These are phyloP conservation scores for Pedetes capensis DNA, from an alignment of 2,113 vertebrate species.

Conservation along the genomic window DNA sequence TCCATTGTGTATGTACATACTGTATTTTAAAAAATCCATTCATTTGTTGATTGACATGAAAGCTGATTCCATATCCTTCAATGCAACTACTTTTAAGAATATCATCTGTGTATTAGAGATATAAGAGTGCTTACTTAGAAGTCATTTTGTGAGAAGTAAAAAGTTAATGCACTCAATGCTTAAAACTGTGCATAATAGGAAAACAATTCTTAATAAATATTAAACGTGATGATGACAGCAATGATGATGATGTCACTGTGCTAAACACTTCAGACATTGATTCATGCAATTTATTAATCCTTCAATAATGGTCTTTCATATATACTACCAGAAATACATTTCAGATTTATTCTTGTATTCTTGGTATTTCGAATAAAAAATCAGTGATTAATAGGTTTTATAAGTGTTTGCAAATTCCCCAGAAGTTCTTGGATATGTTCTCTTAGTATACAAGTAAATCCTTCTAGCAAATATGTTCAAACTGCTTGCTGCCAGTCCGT, in stretches of 20 bases:
- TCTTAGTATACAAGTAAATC: neutral
- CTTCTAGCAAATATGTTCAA: neutral
- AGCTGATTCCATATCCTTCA: no score
- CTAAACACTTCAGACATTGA: neutral
- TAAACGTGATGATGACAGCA: neutral
- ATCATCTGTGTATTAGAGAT: neutral
- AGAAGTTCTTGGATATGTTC: neutral
- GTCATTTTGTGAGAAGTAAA: neutral
- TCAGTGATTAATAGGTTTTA: neutral
- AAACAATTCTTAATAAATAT: neutral
- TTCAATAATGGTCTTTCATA: neutral
- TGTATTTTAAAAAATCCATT: no score
- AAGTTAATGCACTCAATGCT: neutral
- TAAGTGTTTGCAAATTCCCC: neutral
- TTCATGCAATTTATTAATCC: neutral
- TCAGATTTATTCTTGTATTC: neutral
- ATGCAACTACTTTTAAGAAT: slow-evolving; percentile 4
- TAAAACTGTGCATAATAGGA: neutral
- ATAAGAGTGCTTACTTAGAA: neutral
- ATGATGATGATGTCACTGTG: neutral
- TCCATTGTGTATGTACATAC: no score
- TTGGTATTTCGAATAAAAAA: neutral
- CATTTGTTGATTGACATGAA: no score
- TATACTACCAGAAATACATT: neutral
- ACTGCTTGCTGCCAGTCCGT: neutral